Evolutionary conservation across 2,113 vertebrate species (phyloP).

Genomic region (Motacilla tschutschensis): DNA sequence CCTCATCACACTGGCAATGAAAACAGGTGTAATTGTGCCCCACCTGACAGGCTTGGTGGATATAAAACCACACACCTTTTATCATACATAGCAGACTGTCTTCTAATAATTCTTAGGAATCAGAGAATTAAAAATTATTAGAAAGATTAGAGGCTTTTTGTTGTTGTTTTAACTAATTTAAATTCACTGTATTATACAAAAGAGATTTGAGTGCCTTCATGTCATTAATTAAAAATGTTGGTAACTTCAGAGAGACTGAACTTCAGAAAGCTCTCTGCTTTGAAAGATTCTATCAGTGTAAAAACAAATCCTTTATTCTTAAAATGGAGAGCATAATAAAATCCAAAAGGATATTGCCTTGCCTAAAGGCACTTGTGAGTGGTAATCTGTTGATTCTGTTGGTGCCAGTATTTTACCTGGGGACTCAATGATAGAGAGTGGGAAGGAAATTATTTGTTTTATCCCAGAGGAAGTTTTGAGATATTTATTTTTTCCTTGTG

Average conservation of each 20-base stretch:
- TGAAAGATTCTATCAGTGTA: conserved; percentile 42
- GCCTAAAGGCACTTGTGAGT: conserved; percentile 21
- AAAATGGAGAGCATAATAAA: conserved; percentile 37
- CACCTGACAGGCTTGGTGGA: background rate
- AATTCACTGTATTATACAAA: conserved; percentile 5
- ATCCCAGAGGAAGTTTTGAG: conserved; percentile 3
- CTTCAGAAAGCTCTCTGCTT: conserved; percentile 43
- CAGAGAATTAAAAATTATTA: background rate
- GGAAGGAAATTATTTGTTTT: conserved; percentile 38
- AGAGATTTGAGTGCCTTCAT: conserved; percentile 18
- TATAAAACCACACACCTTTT: background rate
- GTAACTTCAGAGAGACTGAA: conserved; percentile 36
- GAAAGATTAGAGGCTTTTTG: background rate
- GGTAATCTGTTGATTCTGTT: conserved; percentile 42
- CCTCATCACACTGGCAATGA: background rate
- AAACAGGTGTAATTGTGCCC: background rate
- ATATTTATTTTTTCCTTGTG: background rate
- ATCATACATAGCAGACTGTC: background rate
- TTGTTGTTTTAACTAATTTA: background rate
- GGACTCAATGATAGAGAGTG: background rate
- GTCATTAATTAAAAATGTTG: conserved; percentile 48
- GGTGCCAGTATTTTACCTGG: conserved; percentile 8
- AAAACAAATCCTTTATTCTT: conserved; percentile 46
- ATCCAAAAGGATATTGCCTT: conserved; percentile 22
- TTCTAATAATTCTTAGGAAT: background rate